A percentile compares a stretch with the other conserved stretches of the same genome.
These are phyloP conservation scores for Myrmophylax atrothorax DNA, from an alignment of 2,113 vertebrate species.

Conservation along the genomic window DNA sequence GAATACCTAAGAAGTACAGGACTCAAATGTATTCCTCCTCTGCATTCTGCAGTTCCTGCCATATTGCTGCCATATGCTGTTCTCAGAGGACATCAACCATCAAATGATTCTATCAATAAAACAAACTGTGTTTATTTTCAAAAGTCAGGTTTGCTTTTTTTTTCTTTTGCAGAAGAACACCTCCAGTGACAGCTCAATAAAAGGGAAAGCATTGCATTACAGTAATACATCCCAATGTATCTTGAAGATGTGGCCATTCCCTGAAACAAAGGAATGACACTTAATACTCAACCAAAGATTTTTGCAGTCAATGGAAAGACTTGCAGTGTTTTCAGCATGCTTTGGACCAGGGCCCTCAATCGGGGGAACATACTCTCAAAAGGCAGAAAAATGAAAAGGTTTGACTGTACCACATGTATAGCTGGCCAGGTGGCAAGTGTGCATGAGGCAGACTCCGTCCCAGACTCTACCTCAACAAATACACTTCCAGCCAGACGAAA, in stretches of 20 bases:
- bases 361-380: slow-evolving; percentile 17
- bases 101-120: slow-evolving; percentile 54
- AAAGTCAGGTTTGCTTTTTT: not conserved
- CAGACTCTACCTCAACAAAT: slow-evolving; percentile 57
- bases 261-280: not conserved
- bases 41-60: slow-evolving; percentile 18
- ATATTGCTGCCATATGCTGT: slow-evolving; percentile 63
- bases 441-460: slow-evolving; percentile 29
- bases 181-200: slow-evolving; percentile 19
- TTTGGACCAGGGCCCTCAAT: slow-evolving; percentile 25
- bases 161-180: not conserved
- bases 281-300: not conserved
- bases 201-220: slow-evolving; percentile 21
- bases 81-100: slow-evolving; percentile 60
- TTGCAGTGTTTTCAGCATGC: slow-evolving; percentile 26
- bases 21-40: slow-evolving; percentile 22
- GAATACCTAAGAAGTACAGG: not conserved
- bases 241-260: not conserved
- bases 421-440: slow-evolving; percentile 16
- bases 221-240: not conserved
- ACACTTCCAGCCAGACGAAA: slow-evolving; percentile 34
- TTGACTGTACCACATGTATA: not conserved
- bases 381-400: not conserved
- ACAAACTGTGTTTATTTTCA: slow-evolving; percentile 65
- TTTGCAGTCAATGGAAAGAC: slow-evolving; percentile 8